These are phyloP conservation scores for Drosophila subobscura DNA, from an alignment of 1,140 invertebrate genomes.

Conservation along the genomic window DNA sequence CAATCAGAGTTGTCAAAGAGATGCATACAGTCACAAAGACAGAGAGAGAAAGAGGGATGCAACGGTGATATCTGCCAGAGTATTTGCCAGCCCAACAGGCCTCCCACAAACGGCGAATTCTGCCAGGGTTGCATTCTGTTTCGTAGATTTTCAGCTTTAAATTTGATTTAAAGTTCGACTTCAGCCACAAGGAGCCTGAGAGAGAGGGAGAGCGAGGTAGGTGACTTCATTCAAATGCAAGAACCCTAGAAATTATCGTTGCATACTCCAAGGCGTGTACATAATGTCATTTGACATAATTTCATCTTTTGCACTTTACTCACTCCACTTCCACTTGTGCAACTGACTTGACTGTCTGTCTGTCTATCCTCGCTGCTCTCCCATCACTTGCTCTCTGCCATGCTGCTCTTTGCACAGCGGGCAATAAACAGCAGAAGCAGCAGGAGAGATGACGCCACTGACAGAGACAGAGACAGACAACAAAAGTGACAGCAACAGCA, in stretches of 20 bases:
- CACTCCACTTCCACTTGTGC: background rate
- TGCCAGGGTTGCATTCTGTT: no score
- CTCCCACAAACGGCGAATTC: no score
- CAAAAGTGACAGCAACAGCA: constrained; percentile 8
- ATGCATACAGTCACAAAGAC: background rate
- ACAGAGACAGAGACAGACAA: constrained; percentile 16
- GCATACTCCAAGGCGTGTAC: constrained; percentile 36
- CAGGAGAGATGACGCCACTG: constrained; percentile 8
- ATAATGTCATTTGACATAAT: constrained; percentile 46
- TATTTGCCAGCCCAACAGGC: no score
- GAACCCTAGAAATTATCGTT: constrained; percentile 19
- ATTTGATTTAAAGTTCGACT: no score
- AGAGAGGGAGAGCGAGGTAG: background rate
- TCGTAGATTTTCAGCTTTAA: no score
- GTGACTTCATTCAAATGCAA: background rate
- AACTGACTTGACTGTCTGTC: no score
- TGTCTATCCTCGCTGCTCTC: background rate
- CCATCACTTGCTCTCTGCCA: background rate
- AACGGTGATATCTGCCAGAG: no score
- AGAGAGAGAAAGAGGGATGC: background rate
- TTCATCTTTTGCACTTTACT: constrained; percentile 49
- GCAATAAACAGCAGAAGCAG: constrained; percentile 11
- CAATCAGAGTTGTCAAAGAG: constrained; percentile 39
- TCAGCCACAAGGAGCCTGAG: no score
- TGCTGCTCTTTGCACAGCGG: constrained; percentile 14